Base-by-base conservation (phyloP, 64 coral and sea anemone genomes). In the Catalaphyllia jardinei region DNA sequence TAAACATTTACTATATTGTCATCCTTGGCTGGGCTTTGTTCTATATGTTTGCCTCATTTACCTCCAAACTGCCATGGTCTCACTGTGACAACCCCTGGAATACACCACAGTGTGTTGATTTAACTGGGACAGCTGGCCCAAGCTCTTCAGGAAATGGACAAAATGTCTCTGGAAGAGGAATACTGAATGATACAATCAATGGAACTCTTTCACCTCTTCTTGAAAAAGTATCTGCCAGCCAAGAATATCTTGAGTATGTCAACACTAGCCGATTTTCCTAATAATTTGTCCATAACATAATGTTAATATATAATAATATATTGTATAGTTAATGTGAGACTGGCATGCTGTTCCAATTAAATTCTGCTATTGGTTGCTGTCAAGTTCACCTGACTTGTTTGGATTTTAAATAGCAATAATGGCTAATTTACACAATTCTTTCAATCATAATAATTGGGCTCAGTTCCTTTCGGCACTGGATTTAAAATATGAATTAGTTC, bases 201-300 rank as follows among this genome's bases (percentile, higher is more conserved):
- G 54, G 29, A 30, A 62, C 79, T 14, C 29, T 52, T 4, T 62
- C 55, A 24, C 25, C 7, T 10, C 29, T 33, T 29, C 16, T 18
- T 29, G 17, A 52, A 64, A 79, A 79, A 61, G 81, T 85, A 22
- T 85, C 81, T 12, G 12, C 81, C 62, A 85, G 81, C 31, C 81
- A 85, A 60, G 94, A 95, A 76, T 95, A 89, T 86, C 92, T 87
- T 79, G 94, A 95, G 94, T 95, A 92, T 79, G 94, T 69, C 65
- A 25, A 11, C 4, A 69, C 10, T 10, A 25, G 25, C 9, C 0
- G 8, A 27, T 27, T 25, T 27, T 69, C 6, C 24, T 27, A n/a
- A n/a, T 69, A 57, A 13, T 14, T 57, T 57, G 10, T 16, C 12
- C 54, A 57, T 46, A 0, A 46, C 42, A 46, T 46, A 46, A 46